Evolutionary conservation across 2,797 vertebrate species (phyloP).

Genomic region (Hirundo rustica): DNA sequence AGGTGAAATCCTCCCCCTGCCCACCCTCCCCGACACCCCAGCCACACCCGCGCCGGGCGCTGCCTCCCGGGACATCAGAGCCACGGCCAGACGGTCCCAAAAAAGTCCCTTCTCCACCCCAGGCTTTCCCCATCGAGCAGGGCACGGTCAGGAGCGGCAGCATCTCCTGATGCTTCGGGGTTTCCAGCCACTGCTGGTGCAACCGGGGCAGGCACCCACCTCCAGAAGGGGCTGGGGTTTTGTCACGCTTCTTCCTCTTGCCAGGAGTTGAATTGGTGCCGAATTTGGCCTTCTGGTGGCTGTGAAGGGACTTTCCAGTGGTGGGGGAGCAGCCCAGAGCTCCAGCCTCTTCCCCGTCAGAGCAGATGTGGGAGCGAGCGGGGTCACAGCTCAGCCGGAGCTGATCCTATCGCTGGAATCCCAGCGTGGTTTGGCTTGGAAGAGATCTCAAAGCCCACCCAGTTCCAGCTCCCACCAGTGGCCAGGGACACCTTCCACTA

Average conservation of each 20-base stretch:
- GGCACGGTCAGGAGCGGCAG: neutral
- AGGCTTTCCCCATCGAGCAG: neutral
- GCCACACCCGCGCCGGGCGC: fast-evolving
- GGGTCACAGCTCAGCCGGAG: fast-evolving
- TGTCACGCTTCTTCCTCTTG: neutral
- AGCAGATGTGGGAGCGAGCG: fast-evolving
- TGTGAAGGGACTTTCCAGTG: neutral
- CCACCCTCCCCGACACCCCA: neutral
- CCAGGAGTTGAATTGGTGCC: fast-evolving
- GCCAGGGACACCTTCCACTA: fast-evolving
- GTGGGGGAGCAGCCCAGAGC: neutral
- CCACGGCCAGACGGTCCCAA: fast-evolving
- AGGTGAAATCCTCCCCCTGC: neutral
- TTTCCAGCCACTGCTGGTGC: neutral
- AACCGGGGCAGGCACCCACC: fast-evolving
- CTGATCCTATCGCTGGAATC: neutral
- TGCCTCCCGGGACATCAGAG: neutral
- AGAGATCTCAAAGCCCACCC: neutral
- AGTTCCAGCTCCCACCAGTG: neutral
- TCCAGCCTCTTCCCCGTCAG: neutral
- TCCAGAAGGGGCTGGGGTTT: neutral
- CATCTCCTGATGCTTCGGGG: fast-evolving
- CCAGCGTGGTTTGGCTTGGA: neutral
- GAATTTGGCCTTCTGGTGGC: neutral
- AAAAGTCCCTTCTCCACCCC: neutral